phyloP scores from a whole-genome alignment of 2,888 invertebrate genomes.

The Abscondita cerata region DNA sequence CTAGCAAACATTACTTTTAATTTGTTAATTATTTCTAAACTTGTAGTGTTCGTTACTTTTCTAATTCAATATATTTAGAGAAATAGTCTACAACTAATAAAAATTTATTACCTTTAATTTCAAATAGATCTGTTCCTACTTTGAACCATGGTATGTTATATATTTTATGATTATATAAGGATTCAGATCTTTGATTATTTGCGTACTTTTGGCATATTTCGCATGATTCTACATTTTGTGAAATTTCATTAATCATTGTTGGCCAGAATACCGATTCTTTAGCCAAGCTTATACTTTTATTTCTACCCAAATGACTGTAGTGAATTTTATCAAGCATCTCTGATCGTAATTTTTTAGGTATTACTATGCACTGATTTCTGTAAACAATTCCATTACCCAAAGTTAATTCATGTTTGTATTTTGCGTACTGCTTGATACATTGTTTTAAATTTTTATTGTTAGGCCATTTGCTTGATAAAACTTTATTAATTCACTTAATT shows the following conservation, averaged over 20 bases:
- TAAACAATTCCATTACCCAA: constrained; percentile 3
- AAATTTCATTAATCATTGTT: background rate
- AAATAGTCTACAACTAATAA: constrained; percentile 3
- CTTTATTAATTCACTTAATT: background rate
- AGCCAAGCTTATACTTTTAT: background rate
- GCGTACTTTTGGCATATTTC: background rate
- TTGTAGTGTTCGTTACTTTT: background rate
- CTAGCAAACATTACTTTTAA: background rate
- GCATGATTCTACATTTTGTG: background rate
- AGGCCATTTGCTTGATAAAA: background rate
- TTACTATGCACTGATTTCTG: constrained; percentile 6
- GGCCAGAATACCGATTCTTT: background rate
- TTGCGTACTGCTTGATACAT: background rate
- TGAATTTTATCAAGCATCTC: constrained; percentile 18
- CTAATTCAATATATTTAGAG: background rate
- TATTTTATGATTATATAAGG: background rate
- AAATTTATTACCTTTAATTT: background rate
- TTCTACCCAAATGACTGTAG: constrained; percentile 14
- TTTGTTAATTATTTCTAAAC: background rate
- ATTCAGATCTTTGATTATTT: background rate
- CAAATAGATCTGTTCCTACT: constrained; percentile 7
- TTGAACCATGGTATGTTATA: background rate
- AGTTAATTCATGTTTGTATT: constrained; percentile 8
- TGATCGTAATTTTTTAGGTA: constrained; percentile 7
- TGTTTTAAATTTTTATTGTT: background rate